Percentiles rank a stretch among this genome's conserved stretches.
Evolutionary conservation across 2,797 vertebrate genomes (phyloP).

Genomic region (Pampus argenteus): DNA sequence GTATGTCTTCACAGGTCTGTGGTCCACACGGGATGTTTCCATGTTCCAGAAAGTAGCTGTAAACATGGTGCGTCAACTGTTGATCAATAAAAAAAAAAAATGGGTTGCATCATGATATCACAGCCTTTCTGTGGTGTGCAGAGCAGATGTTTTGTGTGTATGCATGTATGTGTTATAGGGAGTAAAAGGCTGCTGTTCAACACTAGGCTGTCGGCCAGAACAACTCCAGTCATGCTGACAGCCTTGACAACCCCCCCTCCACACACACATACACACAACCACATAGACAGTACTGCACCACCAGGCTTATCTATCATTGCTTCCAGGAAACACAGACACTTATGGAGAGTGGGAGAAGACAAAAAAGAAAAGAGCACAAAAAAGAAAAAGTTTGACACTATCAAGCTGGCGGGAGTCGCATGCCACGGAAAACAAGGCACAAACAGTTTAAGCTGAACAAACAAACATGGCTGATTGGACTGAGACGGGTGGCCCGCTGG

Average conservation of each 20-base stretch:
- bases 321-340: conserved; percentile 70
- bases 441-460: conserved; percentile 86
- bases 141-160: conserved; percentile 65
- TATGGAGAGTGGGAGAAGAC: background rate
- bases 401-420: conserved; percentile 69
- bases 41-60: conserved; percentile 32
- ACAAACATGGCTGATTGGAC: conserved; percentile 84
- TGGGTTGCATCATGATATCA: conserved; percentile 34
- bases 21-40: conserved; percentile 9
- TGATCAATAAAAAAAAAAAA: conserved; percentile 46
- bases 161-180: conserved; percentile 54
- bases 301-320: conserved; percentile 70
- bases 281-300: conserved; percentile 42
- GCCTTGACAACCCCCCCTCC: conserved; percentile 67
- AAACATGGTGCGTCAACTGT: conserved; percentile 33
- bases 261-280: conserved; percentile 24
- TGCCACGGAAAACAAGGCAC: conserved; percentile 78
- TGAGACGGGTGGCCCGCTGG: conserved; percentile 60
- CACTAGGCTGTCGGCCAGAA: conserved; percentile 76
- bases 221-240: conserved; percentile 77
- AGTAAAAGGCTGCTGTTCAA: conserved; percentile 71
- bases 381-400: conserved; percentile 66
- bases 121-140: conserved; percentile 26
- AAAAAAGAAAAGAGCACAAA: conserved; percentile 15
- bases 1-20: background rate